Base-by-base conservation (phyloP, 2,797 vertebrate species). In the Spheniscus humboldti region DNA sequence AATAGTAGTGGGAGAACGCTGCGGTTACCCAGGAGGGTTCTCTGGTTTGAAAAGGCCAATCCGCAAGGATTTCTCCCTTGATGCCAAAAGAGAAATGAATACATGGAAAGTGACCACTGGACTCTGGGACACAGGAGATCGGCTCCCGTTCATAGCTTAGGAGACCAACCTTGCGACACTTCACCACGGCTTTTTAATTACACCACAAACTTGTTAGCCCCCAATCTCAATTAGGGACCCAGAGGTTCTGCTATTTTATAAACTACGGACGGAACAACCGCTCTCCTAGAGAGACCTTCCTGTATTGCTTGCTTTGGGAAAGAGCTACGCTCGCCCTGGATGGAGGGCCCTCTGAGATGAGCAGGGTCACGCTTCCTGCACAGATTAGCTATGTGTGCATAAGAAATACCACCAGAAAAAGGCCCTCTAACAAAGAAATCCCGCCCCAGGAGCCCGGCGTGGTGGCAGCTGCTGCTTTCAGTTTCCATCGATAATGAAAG, bases 381-480 rank as follows among this genome's bases (percentile, higher is more conserved):
- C 16, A 53, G 37, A 48, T 64, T 11, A 86, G 53, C 81, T 45
- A 22, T 0, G 3, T 2, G 5, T 24, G 8, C 2, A 1, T 63
- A 30, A 35, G 56, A 78, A 88, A 24, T 4, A 45, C 11, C 45
- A 57, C 56, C 79, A 16, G 43, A 12, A 67, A 73, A 86, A 45
- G 53, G 23, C 18, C 8, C 22, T 69, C 17, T 24, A 14, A 35
- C 13, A 50, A 72, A 57, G 22, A 83, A 35, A 25, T 60, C n/a
- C 28, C 0, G 0, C 56, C 47, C 19, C 19, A 7, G 31, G 24
- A 92, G 47, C 22, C 11, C 39, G 33, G 15, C 4, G 0, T 11
- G 63, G 59, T 15, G 17, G 20, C 84, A 92, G 92, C 72, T 92
- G 78, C 63, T 83, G 48, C 41, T 97, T 96, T 95, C 76, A 4